Evolutionary conservation across 1,140 invertebrate genomes (phyloP), one percentile per base, ranked within the genome.

Genomic region (Batillaria attramentaria): DNA sequence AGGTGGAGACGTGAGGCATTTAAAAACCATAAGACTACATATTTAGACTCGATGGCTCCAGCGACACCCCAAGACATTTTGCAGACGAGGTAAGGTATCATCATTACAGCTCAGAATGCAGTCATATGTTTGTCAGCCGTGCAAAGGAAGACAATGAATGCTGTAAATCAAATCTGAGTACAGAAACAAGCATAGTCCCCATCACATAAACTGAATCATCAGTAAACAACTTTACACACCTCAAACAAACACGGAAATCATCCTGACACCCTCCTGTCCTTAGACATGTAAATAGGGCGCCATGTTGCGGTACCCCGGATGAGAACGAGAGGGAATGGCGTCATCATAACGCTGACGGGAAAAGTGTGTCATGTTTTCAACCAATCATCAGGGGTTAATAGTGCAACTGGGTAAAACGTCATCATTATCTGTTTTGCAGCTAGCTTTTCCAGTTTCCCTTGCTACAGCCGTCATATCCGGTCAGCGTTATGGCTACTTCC

Each of bases 281-380:
- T 57, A 57, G 54, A 50, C 73, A 75, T 75, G 73, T 75, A 75
- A 75, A 75, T 75, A 75, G 54, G 73, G 31, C 54, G 43, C 73
- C 54, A 65, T 75, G 57, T 42, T 65, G 37, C 54, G 35, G 31
- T 62, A 62, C 57, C 73, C 73, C 73, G 73, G 73, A 75, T 75
- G 73, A 75, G 3, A 57, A 41, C 24, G 35, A 57, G 33, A 10
- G 41, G n/a, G 28, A 5, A 42, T 62, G 24, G 62, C 35, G 28
- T 62, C 6, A 28, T 20, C 37, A 42, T 10, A 41, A 28, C 57
- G 24, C 24, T 28, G 57, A 8, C 57, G n/a, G n/a, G 57, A 62
- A 62, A 62, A 62, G 57, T 62, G 33, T 24, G 57, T 62, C 24
- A 62, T 8, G 33, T 6, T 3, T 24, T 70, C 16, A 42, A 41